phyloP scores from a whole-genome alignment of 2,888 invertebrate genomes.

The Sialis fuliginosa region DNA sequence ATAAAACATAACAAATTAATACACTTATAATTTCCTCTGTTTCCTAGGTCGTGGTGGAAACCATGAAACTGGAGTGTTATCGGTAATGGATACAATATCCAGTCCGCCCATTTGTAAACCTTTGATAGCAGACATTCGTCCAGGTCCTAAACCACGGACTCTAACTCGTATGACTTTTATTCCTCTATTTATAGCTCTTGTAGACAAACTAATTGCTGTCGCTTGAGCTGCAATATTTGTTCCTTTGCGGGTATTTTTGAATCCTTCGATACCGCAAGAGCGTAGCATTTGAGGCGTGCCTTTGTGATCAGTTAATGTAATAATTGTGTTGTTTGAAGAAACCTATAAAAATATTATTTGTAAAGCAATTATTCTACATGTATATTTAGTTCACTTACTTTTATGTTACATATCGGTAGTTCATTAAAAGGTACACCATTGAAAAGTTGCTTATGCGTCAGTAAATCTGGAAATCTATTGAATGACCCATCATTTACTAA shows the following conservation, averaged over 20 bases:
- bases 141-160: slow-evolving; percentile 74
- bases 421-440: slow-evolving; percentile 62
- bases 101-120: slow-evolving; percentile 85
- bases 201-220: slow-evolving; percentile 64
- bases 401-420: slow-evolving; percentile 67
- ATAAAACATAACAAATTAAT: background rate
- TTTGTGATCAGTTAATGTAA: slow-evolving; percentile 48
- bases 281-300: slow-evolving; percentile 39
- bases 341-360: background rate
- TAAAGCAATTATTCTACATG: background rate
- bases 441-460: slow-evolving; percentile 53
- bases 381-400: slow-evolving; percentile 25
- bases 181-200: slow-evolving; percentile 50
- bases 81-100: slow-evolving; percentile 83
- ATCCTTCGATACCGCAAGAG: slow-evolving; percentile 82
- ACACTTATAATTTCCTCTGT: slow-evolving; percentile 55
- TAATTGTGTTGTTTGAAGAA: slow-evolving; percentile 75
- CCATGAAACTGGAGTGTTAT: slow-evolving; percentile 71
- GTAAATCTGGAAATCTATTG: slow-evolving; percentile 46
- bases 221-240: slow-evolving; percentile 95
- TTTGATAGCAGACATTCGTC: slow-evolving; percentile 81
- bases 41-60: slow-evolving; percentile 70
- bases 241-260: slow-evolving; percentile 87
- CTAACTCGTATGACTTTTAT: slow-evolving; percentile 57
- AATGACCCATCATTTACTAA: slow-evolving; percentile 36